Base-by-base conservation (phyloP, 2,113 vertebrate species). In the Gymnogyps californianus region DNA sequence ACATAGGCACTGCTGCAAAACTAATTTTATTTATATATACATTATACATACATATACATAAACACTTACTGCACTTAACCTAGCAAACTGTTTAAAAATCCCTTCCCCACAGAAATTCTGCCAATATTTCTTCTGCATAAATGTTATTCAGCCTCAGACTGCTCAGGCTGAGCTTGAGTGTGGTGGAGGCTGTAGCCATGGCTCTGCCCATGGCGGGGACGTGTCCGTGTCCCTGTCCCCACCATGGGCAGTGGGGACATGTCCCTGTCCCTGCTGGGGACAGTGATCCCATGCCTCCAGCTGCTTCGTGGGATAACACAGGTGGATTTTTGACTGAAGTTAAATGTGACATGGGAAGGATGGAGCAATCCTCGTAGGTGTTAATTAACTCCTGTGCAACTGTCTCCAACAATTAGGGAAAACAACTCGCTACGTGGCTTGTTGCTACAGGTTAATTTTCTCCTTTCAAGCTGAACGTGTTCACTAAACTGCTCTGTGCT, bases 221-320 rank as follows among this genome's bases (percentile, higher is more conserved):
- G 10, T 7, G 38, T 11, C 49, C 3, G 3, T 40, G 40, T 31
- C 62, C 51, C 34, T 24, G 42, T 21, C 70, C 58, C n/a, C 29
- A n/a, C 11, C 7, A 0, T 6, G 69, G 58, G 26, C 38, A 38
- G 38, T 38, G 15, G 54, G 79, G 57, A 7, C 2, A 16, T 46
- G 78, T 71, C 49, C 76, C 28, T 15, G n/a, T 40, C 72, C 74
- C 78, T 3, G 1, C 52, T 0, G 0, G 10, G 67, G 86, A 28
- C 61, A 36, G 13, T 1, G 1, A 8, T 29, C 44, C 81, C 79
- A 13, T 11, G 1, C 34, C 47, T 46, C 83, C 21, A 3, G 42
- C 40, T 0, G 0, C 34, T 15, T 11, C 2, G 2, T 17, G 51
- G 52, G 25, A 1, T 13, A 19, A 16, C 16, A 2, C 34, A 3